Base-by-base conservation (phyloP, 2,797 vertebrate genomes). In the Mus spretus region DNA sequence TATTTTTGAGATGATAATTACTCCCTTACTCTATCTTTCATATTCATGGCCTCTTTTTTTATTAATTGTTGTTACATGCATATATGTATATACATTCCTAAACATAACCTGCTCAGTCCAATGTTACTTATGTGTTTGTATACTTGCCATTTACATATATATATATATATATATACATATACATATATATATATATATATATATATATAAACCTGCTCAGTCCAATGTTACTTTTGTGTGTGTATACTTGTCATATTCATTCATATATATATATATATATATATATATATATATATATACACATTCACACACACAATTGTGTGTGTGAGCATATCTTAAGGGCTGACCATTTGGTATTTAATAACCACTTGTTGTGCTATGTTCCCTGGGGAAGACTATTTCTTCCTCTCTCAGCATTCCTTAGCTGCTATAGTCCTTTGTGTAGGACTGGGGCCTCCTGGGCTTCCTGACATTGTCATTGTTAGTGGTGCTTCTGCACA, bases 381-480 rank as follows among this genome's bases (percentile, higher is more conserved):
- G 50, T 67, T 53, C 31, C 44, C 20, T 53, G 47, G 31, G 7
- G 31, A 86, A 86, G 47, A n/a, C 63, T 37, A 28, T 63, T 70
- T 70, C 7, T 70, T 34, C 63, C 10, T 53, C 34, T 26, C 44
- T 53, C 31, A 70, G 44, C 63, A 85, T 50, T 70, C 44, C 63
- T 85, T 70, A 67, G 31, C 24, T 53, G 19, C 31, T 70, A 22
- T 37, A 37, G 63, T 53, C 24, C 63, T 86, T 86, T 70, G 63
- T 86, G 47, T 53, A 70, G 63, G 63, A 22, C 14, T 70, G 84
- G 50, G 84, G 28, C 63, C 47, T 70, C 47, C 3, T 37, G 50
- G 47, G 84, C 20, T 86, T 86, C 65, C 63, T 70, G 83, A 90
- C 88, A 89, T 90, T 89, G 53, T 97, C 57, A 31, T 97, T 95